phyloP scores from a whole-genome alignment of 2,888 invertebrate species.

The Lypha dubia region DNA sequence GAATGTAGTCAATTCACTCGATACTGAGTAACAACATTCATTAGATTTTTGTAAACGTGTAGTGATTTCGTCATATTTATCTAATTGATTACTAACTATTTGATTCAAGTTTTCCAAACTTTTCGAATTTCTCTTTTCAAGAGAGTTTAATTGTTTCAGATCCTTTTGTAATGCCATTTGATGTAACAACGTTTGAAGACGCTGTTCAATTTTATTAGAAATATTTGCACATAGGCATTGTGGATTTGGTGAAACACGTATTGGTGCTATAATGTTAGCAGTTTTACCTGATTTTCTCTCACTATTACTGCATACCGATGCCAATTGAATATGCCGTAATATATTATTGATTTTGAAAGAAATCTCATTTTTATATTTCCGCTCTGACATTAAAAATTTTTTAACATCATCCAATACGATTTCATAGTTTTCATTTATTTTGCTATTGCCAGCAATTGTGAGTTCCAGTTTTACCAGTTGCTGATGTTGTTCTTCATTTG shows the following conservation, averaged over 20 bases:
- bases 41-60: slow-evolving; percentile 70
- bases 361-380: slow-evolving; percentile 74
- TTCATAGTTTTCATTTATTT: slow-evolving; percentile 55
- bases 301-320: slow-evolving; percentile 39
- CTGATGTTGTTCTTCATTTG: slow-evolving; percentile 76
- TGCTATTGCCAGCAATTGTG: slow-evolving; percentile 40
- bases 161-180: slow-evolving; percentile 73
- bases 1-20: slow-evolving; percentile 79
- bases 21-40: slow-evolving; percentile 77
- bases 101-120: slow-evolving; percentile 80
- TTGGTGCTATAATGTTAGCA: slow-evolving; percentile 73
- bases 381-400: slow-evolving; percentile 68
- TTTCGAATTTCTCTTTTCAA: slow-evolving; percentile 73
- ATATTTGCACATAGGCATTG: slow-evolving; percentile 17
- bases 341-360: slow-evolving; percentile 76
- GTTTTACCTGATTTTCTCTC: slow-evolving; percentile 59
- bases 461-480: slow-evolving; percentile 77
- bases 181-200: slow-evolving; percentile 73
- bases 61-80: slow-evolving; percentile 75
- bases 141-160: slow-evolving; percentile 73
- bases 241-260: slow-evolving; percentile 51
- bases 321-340: slow-evolving; percentile 75
- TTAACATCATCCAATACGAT: slow-evolving; percentile 71
- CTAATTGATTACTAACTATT: slow-evolving; percentile 76
- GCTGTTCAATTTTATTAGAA: slow-evolving; percentile 71